Evolutionary conservation across 2,888 invertebrate genomes (phyloP), one percentile per base, ranked within the genome.

Genomic region (Cactoblastis cactorum): DNA sequence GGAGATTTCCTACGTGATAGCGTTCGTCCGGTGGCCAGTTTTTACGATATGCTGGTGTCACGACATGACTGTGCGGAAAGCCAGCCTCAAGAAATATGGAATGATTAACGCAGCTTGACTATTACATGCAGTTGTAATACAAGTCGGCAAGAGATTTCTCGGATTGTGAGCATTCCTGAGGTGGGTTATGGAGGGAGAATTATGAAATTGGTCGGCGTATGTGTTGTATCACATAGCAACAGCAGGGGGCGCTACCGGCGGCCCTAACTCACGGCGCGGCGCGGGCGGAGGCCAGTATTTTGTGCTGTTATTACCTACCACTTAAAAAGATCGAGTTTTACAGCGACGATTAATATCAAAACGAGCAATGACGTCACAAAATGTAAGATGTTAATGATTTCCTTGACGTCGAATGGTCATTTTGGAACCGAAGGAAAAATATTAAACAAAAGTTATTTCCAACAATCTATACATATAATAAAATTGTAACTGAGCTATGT

Each of bases 1-100:
- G 62, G 62, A 80, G 85, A 87, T 87, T 86, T 86, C 86, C 85
- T 87, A 81, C 74, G 66, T 63, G 87, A 87, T 87, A 84, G 62
- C 67, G 66, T 69, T 73, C 82, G 84, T 85, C 84, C 86, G 85
- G 85, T 84, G 80, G 77, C 77, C 77, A 70, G 65, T 60, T 61
- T 69, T 46, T 69, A 69, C 67, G 63, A 34, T 34, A 65, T 68
- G 61, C 62, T 65, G 64, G 63, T 66, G 68, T 73, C 74, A 62
- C 43, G 39, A 49, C 39, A 19, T 49, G 41, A 49, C 49, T 14
- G 55, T 59, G 62, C 69, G 61, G 62, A 70, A 69, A 56, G 47
- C 56, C 63, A 62, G 59, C 63, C 28, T 28, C 11, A 43, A 43
- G 43, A 43, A 43, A 43, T 43, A 43, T 43, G 17, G 11, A 61